phyloP scores from a whole-genome alignment of 2,888 invertebrate genomes.

The Sarcophaga variegata region DNA sequence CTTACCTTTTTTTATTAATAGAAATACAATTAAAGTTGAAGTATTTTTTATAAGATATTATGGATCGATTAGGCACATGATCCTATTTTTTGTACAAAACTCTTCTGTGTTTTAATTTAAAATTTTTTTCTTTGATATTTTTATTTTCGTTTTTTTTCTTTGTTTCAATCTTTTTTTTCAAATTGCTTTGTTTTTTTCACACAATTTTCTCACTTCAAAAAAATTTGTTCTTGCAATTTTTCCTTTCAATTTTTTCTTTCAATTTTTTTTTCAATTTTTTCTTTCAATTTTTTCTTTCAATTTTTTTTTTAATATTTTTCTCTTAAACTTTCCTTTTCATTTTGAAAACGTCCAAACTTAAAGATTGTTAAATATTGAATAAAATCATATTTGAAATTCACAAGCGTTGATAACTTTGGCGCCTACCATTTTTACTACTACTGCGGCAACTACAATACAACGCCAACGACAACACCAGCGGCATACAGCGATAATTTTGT shows the following conservation, averaged over 20 bases:
- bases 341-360: constrained; percentile 54
- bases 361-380: constrained; percentile 54
- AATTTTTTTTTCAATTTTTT: constrained; percentile 8
- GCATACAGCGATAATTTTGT: not conserved
- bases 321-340: constrained; percentile 15
- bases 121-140: too few relatives aligned
- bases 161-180: too few relatives aligned
- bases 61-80: too few relatives aligned
- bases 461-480: not conserved
- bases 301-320: constrained; percentile 16
- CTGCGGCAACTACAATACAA: not conserved
- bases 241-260: not conserved
- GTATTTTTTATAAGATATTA: too few relatives aligned
- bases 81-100: too few relatives aligned
- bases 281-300: not conserved
- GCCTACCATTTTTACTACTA: not conserved
- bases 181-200: too few relatives aligned
- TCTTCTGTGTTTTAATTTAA: too few relatives aligned
- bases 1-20: not conserved
- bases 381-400: constrained; percentile 35
- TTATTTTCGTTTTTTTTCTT: too few relatives aligned
- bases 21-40: not conserved
- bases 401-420: constrained; percentile 20
- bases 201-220: too few relatives aligned
- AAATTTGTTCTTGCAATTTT: not conserved